A percentile compares a stretch with the other conserved stretches of the same genome.
Conservation (phyloP, 2,888 invertebrate species). For the Spisula solida region DNA sequence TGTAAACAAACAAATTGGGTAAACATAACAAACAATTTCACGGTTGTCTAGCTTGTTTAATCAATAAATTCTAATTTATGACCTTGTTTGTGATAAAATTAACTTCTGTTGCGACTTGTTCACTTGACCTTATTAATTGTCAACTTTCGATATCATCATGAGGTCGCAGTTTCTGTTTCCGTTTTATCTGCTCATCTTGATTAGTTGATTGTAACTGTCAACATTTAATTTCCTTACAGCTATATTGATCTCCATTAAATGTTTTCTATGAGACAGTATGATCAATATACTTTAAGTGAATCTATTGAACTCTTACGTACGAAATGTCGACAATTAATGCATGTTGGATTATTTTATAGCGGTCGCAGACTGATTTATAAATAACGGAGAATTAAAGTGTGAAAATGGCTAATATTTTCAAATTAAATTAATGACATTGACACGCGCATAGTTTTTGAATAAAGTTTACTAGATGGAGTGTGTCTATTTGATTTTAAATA, state of each 20-base stretch:
- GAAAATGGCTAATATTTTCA: background rate
- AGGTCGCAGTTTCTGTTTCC: background rate
- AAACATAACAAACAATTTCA: background rate
- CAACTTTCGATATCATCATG: background rate
- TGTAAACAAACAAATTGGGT: slow-evolving; percentile 4
- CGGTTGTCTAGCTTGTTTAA: background rate
- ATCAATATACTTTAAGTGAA: background rate
- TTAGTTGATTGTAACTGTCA: background rate
- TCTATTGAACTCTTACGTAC: background rate
- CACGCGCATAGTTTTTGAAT: background rate
- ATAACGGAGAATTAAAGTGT: background rate
- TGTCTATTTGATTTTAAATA: background rate
- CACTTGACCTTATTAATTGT: background rate
- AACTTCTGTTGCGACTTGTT: background rate
- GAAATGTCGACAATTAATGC: background rate
- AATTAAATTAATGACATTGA: background rate
- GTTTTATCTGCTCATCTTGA: background rate
- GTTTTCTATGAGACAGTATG: background rate
- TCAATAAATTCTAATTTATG: background rate
- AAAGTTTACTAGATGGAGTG: background rate
- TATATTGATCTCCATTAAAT: background rate
- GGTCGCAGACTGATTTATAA: background rate
- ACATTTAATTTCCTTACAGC: background rate
- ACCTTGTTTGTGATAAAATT: background rate
- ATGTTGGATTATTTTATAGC: background rate